phyloP scores from a whole-genome alignment of 2,113 vertebrate genomes.

The Cairina moschata region DNA sequence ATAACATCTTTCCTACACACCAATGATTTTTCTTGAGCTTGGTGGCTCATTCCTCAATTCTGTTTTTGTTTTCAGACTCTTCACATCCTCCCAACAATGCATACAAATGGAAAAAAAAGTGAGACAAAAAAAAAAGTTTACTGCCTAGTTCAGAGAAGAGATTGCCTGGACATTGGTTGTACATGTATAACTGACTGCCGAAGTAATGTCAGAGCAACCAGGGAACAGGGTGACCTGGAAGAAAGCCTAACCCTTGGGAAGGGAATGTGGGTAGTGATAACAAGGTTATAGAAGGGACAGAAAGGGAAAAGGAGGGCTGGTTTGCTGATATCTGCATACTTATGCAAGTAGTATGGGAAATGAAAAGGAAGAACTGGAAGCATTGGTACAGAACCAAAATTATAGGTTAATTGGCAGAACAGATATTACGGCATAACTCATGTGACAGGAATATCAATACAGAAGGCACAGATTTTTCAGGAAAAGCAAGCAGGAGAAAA shows the following conservation, averaged over 20 bases:
- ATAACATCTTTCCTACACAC: not conserved
- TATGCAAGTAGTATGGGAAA: not conserved
- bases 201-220: constrained; percentile 22
- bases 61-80: not conserved
- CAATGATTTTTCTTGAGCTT: not conserved
- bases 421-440: not conserved
- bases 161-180: not conserved
- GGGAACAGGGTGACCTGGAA: constrained; percentile 49
- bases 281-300: constrained; percentile 32
- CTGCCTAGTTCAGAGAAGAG: not conserved
- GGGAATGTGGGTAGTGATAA: constrained; percentile 47
- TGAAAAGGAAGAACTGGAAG: not conserved
- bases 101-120: not conserved
- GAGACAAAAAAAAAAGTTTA: not conserved
- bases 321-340: constrained; percentile 36
- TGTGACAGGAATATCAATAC: not conserved
- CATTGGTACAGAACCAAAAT: constrained; percentile 32
- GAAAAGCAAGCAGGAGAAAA: not conserved
- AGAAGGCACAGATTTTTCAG: not conserved
- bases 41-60: not conserved
- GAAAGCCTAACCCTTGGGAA: constrained; percentile 35
- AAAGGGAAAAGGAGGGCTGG: not conserved
- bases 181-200: not conserved
- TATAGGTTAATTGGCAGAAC: not conserved
- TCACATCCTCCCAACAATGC: not conserved